Base-by-base conservation (phyloP, 2,888 invertebrate genomes). In the Drosophila picticornis region DNA sequence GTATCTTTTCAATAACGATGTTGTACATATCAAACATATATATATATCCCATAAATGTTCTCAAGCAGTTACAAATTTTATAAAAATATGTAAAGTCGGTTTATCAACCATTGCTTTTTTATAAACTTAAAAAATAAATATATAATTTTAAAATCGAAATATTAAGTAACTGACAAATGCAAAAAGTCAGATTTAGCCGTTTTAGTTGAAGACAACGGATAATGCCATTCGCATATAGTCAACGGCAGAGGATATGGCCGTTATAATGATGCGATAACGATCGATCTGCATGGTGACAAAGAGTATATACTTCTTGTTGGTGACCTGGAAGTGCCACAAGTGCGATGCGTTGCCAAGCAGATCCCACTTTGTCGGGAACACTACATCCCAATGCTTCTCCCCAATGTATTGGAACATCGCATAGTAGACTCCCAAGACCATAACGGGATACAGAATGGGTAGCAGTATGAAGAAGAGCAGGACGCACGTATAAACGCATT, bases 211-310 rank as follows among this genome's bases (percentile, higher is more conserved):
- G n/a, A 87, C 43, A 34, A 92, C 57, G 29, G 80, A 81, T 5
- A 91, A 56, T 9, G 80, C 88, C 82, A 92, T 81, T 1, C 92
- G 89, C 50, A 91, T 67, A 67, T 92, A 92, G 67, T 92, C 92
- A n/a, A 91, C 63, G 27, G 87, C 82, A 16, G 92, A 90, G 19
- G 90, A 81, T 62, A 90, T 66, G 4, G 84, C 91, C 22, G 88
- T 81, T 25, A 81, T 57, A 52, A 89, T 62, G 59, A 87, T 81
- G 0, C 90, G 89, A 80, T 87, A 90, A 16, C 91, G 84, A 46
- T 90, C 90, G 16, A 91, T 48, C 46, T 91, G 91, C 70, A 91
- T 75, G 52, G 66, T 73, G 4, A 91, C 22, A 62, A 87, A 90
- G 9, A 88, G 43, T 38, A 75, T 19, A 64, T 81, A 77, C 51